phyloP scores from a whole-genome alignment of 2,888 invertebrate genomes.

The Athalia circularis region DNA sequence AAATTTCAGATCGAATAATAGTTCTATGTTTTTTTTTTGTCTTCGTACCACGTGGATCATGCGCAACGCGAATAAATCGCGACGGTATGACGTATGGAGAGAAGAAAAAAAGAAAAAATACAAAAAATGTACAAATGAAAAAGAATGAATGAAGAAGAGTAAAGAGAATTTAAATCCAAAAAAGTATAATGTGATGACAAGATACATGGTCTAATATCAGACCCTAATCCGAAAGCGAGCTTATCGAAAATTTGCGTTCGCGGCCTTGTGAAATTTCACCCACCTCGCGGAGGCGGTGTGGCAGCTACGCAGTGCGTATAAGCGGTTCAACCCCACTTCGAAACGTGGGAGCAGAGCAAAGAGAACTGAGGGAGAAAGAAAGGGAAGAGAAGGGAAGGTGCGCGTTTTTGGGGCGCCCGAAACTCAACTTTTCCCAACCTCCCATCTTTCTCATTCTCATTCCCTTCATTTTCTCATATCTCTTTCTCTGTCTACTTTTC shows the following conservation, averaged over 20 bases:
- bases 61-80: too few relatives aligned
- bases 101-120: too few relatives aligned
- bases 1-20: too few relatives aligned
- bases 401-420: conserved; percentile 26
- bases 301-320: conserved; percentile 45
- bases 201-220: too few relatives aligned
- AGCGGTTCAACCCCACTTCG: conserved; percentile 28
- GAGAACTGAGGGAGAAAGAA: too few relatives aligned
- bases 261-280: background rate
- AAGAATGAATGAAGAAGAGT: too few relatives aligned
- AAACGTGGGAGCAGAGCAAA: background rate
- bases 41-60: too few relatives aligned
- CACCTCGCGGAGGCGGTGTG: background rate
- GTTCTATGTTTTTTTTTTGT: too few relatives aligned
- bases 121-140: too few relatives aligned
- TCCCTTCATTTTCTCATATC: conserved; percentile 47
- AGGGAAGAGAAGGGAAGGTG: conserved; percentile 21
- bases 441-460: conserved; percentile 10
- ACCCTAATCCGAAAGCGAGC: conserved; percentile 39
- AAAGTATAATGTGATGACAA: too few relatives aligned
- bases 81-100: too few relatives aligned
- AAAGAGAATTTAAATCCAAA: too few relatives aligned
- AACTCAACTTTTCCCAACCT: conserved; percentile 41
- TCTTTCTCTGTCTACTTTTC: conserved; percentile 44
- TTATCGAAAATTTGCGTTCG: conserved; percentile 49